Percentiles rank a stretch among this genome's conserved stretches.
phyloP scores from a whole-genome alignment of 1,140 invertebrate species.

The Maconellicoccus hirsutus region DNA sequence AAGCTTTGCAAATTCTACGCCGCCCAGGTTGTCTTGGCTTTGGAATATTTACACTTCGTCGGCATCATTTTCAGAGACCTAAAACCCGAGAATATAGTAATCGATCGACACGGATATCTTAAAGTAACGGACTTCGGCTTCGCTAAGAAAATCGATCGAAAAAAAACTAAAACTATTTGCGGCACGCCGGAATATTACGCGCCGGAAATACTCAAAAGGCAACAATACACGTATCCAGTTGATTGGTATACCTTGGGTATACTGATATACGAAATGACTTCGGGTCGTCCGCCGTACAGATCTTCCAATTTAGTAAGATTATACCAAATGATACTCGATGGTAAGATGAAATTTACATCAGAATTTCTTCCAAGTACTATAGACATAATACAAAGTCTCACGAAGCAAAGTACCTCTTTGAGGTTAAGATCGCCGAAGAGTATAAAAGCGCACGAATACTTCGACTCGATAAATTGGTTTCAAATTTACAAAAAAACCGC shows the following conservation, averaged over 20 bases:
- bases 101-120: conserved; percentile 84
- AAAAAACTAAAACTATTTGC: conserved; percentile 42
- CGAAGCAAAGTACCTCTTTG: neutral
- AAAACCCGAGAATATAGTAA: conserved; percentile 85
- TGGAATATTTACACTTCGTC: conserved; percentile 85
- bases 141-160: conserved; percentile 64
- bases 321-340: conserved; percentile 39
- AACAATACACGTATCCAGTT: conserved; percentile 90
- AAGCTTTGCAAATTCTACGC: conserved; percentile 47
- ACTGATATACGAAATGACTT: conserved; percentile 71
- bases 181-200: conserved; percentile 76
- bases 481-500: neutral
- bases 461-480: neutral
- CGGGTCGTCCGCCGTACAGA: conserved; percentile 74
- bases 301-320: conserved; percentile 73
- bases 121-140: conserved; percentile 98
- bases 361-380: neutral
- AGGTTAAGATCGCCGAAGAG: neutral
- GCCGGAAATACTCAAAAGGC: conserved; percentile 54
- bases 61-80: conserved; percentile 72
- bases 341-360: neutral
- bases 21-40: conserved; percentile 80
- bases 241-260: conserved; percentile 96
- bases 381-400: neutral
- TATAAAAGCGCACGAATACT: neutral